Evolutionary conservation across 2,888 invertebrate genomes (phyloP).

Genomic region (Brachynemurus nebulosus): DNA sequence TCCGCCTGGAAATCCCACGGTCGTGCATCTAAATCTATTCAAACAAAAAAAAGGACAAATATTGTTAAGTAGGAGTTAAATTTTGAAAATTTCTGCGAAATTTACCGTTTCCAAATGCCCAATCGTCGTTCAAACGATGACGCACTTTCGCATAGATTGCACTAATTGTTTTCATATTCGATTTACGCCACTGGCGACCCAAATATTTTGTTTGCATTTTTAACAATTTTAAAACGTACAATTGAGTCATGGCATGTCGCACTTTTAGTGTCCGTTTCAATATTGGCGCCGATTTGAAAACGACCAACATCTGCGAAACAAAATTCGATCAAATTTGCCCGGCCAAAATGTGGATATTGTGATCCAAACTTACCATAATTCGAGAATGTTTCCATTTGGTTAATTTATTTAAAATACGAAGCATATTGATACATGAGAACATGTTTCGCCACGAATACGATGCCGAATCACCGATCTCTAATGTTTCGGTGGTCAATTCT

Average conservation of each 20-base stretch:
- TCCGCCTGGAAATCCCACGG: constrained; percentile 99
- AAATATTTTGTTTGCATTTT: constrained; percentile 99
- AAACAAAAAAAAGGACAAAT: too few relatives aligned
- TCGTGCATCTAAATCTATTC: constrained; percentile 82
- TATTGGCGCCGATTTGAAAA: constrained; percentile 98
- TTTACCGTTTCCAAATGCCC: constrained; percentile 94
- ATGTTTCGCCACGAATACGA: constrained; percentile 96
- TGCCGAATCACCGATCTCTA: constrained; percentile 72
- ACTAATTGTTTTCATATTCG: constrained; percentile 99
- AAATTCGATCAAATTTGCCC: neutral
- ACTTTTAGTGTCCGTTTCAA: constrained; percentile 92
- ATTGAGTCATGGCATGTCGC: constrained; percentile 90
- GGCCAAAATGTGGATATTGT: too few relatives aligned
- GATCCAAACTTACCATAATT: constrained; percentile 67
- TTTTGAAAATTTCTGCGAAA: constrained; percentile 1
- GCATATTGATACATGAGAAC: constrained; percentile 92
- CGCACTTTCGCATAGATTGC: constrained; percentile 96
- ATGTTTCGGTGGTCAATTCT: constrained; percentile 80
- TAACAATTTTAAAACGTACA: constrained; percentile 91
- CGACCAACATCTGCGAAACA: constrained; percentile 73
- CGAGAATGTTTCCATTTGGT: constrained; percentile 99
- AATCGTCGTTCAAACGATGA: constrained; percentile 95
- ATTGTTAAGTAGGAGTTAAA: too few relatives aligned
- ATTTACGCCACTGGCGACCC: constrained; percentile 97
- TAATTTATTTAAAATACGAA: constrained; percentile 92